Percentiles rank a stretch among this genome's conserved stretches.
Conservation (phyloP, 2,888 invertebrate species). For the Stomorhina lunata region DNA sequence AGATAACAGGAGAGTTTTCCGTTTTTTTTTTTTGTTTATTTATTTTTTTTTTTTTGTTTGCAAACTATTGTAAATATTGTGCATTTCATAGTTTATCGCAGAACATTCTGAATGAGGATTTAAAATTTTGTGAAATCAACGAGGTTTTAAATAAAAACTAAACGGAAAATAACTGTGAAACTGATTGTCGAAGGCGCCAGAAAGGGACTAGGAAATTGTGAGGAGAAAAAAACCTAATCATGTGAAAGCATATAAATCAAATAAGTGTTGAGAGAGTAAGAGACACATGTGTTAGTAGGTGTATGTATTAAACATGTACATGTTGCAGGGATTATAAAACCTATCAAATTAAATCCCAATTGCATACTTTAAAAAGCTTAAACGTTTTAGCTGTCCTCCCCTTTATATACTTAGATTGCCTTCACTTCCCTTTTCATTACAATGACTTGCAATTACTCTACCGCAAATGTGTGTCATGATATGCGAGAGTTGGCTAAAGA, state of each 20-base stretch:
- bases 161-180: not conserved
- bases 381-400: not conserved
- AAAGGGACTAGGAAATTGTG: not conserved
- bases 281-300: not conserved
- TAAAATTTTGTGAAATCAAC: conserved; percentile 23
- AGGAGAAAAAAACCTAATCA: conserved; percentile 40
- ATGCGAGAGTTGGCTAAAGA: not conserved
- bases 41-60: too few species aligned
- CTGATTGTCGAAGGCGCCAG: not conserved
- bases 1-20: too few species aligned
- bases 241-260: conserved; percentile 40
- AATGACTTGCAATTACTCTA: not conserved
- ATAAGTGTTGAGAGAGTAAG: conserved; percentile 4
- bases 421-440: not conserved
- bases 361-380: conserved; percentile 43
- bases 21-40: too few species aligned
- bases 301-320: not conserved
- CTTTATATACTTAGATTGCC: too few species aligned
- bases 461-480: not conserved
- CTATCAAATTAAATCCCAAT: conserved; percentile 58
- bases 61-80: not conserved
- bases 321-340: conserved; percentile 30
- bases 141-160: conserved; percentile 31
- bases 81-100: conserved; percentile 18
- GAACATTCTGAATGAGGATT: conserved; percentile 19